Conservation (phyloP, 2,797 vertebrate species). For the Sebastes oblongus region DNA sequence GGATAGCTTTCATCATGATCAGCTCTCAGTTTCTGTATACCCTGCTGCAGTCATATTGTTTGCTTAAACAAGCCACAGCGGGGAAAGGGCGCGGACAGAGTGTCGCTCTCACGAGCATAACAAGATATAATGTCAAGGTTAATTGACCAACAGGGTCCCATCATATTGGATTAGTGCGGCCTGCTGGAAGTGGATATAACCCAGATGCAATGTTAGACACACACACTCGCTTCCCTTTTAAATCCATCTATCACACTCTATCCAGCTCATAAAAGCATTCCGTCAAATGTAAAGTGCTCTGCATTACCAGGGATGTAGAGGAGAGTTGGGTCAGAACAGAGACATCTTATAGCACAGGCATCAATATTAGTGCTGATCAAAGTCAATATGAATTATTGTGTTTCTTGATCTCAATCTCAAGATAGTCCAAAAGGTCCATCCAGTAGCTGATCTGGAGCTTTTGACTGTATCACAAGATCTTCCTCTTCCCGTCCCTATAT, state of each 20-base stretch:
- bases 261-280: conserved; percentile 22
- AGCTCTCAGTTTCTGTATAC: background rate
- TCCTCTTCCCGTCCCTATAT: background rate
- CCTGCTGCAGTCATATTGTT: conserved; percentile 34
- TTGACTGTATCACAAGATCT: background rate
- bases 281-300: conserved; percentile 15
- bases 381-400: background rate
- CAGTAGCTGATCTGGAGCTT: background rate
- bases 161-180: conserved; percentile 75
- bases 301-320: background rate
- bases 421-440: background rate
- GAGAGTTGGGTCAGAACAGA: background rate
- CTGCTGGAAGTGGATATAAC: conserved; percentile 61
- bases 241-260: conserved; percentile 18
- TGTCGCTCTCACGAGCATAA: conserved; percentile 65
- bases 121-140: conserved; percentile 79
- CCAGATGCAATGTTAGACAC: conserved; percentile 60
- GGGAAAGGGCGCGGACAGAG: conserved; percentile 38
- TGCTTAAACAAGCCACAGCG: conserved; percentile 39
- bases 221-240: conserved; percentile 4
- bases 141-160: conserved; percentile 80
- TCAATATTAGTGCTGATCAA: background rate
- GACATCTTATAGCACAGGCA: background rate
- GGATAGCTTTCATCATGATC: background rate
- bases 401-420: background rate